Conservation (phyloP, 2,888 invertebrate genomes). For the Limnephilus lunatus region DNA sequence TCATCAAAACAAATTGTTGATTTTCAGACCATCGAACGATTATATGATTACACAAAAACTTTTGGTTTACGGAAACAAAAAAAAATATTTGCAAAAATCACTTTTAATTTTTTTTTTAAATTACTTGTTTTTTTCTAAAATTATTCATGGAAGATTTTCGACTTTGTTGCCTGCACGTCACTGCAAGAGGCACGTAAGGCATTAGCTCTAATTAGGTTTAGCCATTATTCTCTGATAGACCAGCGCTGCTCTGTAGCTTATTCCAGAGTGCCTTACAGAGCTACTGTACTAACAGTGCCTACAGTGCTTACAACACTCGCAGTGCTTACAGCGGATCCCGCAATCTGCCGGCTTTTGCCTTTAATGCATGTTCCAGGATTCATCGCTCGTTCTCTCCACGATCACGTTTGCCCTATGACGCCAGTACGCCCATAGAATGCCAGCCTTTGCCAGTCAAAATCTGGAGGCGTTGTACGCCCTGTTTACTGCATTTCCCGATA, state of each 20-base stretch:
- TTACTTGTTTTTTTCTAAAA: not conserved
- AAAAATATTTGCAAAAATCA: too few relatives aligned
- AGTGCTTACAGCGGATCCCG: not conserved
- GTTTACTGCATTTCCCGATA: slow-evolving; percentile 29
- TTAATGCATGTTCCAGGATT: slow-evolving; percentile 27
- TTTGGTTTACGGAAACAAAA: too few relatives aligned
- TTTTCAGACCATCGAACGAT: too few relatives aligned
- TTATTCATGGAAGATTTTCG: not conserved
- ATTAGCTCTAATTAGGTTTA: not conserved
- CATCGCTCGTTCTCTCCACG: slow-evolving; percentile 27
- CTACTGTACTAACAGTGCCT: not conserved
- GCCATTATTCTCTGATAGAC: not conserved
- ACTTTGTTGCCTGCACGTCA: not conserved
- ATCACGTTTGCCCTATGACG: slow-evolving; percentile 32
- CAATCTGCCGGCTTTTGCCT: slow-evolving; percentile 27
- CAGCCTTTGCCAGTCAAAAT: slow-evolving; percentile 35
- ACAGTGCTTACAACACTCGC: not conserved
- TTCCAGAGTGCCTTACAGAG: not conserved
- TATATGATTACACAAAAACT: too few relatives aligned
- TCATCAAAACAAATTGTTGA: too few relatives aligned
- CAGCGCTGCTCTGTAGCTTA: not conserved
- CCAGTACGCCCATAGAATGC: slow-evolving; percentile 26
- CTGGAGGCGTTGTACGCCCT: slow-evolving; percentile 25
- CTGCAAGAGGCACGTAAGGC: not conserved
- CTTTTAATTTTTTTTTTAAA: too few relatives aligned